Evolutionary conservation across 2,797 vertebrate species (phyloP), one percentile per base, ranked within the genome.

Genomic region (Hemibagrus guttatus): DNA sequence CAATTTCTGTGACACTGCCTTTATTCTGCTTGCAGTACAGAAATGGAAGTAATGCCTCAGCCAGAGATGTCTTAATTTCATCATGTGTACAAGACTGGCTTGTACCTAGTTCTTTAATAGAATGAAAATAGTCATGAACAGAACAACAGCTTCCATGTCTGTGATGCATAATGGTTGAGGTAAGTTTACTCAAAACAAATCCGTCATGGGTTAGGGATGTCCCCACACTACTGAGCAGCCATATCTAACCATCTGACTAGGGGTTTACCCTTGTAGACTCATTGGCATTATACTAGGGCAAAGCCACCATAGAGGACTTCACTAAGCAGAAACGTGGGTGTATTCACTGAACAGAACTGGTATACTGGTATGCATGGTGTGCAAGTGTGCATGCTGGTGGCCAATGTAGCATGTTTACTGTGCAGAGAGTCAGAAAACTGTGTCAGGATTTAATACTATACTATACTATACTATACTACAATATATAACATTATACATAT

Each of bases 211-310:
- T 76, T 66, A 89, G 72, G 80, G 90, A 91, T 86, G 90, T 86
- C 85, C 79, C 86, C 80, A 83, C 26, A 83, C 63, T 54, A 61
- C 72, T 87, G 61, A 90, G 85, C 69, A 86, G 69, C 61, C 64
- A 88, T 91, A 88, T 76, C 81, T 89, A 85, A 88, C 76, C 87
- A 81, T 84, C 79, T 89, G 84, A 91, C 35, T 14, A 63, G 75
- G 83, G 87, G 75, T 86, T 81, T 89, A 87, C 90, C 71, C 85
- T 86, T 81, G 59, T 64, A 87, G 83, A 68, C 16, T 74, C 12
- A 54, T 54, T 81, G 66, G 85, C 83, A 84, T 78, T 64, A 81
- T 69, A 86, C 80, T 46, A 81, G 63, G 82, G 84, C 71, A 89
- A 88, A 88, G 81, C 72, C 72, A 75, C 85, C 7, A 31, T 71